Base-by-base conservation (phyloP, 2,797 vertebrate genomes). In the Enteromius viviparus region DNA sequence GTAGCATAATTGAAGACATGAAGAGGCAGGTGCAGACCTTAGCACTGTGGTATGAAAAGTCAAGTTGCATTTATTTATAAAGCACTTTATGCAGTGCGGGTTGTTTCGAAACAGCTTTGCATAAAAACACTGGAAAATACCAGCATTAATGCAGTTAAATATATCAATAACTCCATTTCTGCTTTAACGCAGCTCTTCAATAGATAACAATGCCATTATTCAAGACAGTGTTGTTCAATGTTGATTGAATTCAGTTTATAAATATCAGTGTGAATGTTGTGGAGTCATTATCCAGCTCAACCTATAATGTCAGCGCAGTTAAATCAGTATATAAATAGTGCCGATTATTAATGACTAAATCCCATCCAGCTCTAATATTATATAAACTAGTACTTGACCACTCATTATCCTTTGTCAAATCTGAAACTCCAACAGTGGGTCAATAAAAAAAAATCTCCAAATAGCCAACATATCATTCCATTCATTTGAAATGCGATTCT, bases 11-110 rank as follows among this genome's bases (percentile, higher is more conserved):
- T 32, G 58, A 72, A 75, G 60, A 82, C 80, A 29, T 29, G 60
- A 65, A 66, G 60, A 66, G 60, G 70, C 80, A 74, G 70, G 72
- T 81, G 23, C 34, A 65, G 58, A 49, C 45, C 12, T 53, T n/a
- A 64, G 26, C 11, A 60, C 19, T 6, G n/a, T 10, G 21, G 6
- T 4, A 7, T 6, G 0, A 6, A 74, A 17, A 42, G 37, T 42
- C 34, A n/a, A 58, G 51, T 29, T 6, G 4, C 32, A 40, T 68
- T 40, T 68, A 37, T 55, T 37, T 23, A 7, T 34, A 2, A 12
- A 40, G 71, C 0, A 1, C 10, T 37, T 55, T 9, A 40, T n/a
- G 9, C 32, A 34, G 21, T 32, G 29, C 26, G 6, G 47, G 12
- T 34, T 51, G 17, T 72, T 72, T 72, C 17, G 3, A 55, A 34